A percentile compares a stretch with the other conserved stretches of the same genome.
phyloP scores from a whole-genome alignment of 2,113 vertebrate species.

The Poeciliopsis occidentalis region DNA sequence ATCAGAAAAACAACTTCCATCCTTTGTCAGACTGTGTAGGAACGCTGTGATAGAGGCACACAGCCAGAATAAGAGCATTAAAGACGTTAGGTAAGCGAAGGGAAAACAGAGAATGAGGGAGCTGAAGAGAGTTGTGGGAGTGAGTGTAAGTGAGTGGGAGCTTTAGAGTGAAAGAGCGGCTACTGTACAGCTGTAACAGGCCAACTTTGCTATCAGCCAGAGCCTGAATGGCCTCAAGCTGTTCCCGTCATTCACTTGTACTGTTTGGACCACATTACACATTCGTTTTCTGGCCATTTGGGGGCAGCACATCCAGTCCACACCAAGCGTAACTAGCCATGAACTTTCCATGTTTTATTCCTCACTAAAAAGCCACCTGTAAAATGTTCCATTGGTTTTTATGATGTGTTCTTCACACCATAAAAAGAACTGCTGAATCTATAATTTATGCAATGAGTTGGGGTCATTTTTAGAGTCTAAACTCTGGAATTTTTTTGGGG shows the following conservation, averaged over 20 bases:
- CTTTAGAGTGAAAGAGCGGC: slow-evolving; percentile 42
- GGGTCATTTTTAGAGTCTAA: too few species aligned
- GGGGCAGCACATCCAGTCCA: slow-evolving; percentile 1
- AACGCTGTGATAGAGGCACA: not conserved
- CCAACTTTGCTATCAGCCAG: slow-evolving; percentile 41
- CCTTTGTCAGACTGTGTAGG: not conserved
- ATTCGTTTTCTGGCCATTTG: not conserved
- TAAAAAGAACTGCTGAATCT: not conserved
- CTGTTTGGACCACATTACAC: not conserved
- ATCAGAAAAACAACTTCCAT: too few species aligned
- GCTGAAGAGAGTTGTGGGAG: slow-evolving; percentile 39
- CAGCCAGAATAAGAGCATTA: slow-evolving; percentile 9
- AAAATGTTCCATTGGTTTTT: not conserved
- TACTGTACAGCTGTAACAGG: slow-evolving; percentile 42
- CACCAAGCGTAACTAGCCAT: not conserved
- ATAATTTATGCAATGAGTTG: not conserved
- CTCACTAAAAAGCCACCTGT: not conserved
- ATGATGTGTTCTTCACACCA: not conserved
- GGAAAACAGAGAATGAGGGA: slow-evolving; percentile 24
- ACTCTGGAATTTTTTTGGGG: too few species aligned
- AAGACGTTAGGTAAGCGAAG: slow-evolving; percentile 38
- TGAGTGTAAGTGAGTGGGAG: slow-evolving; percentile 64
- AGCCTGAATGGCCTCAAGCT: slow-evolving; percentile 60
- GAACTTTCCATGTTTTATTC: not conserved
- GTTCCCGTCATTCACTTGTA: slow-evolving; percentile 45